Evolutionary conservation across 2,888 invertebrate genomes (phyloP), one percentile per base, ranked within the genome.

Genomic region (Eustalomyia histrio): DNA sequence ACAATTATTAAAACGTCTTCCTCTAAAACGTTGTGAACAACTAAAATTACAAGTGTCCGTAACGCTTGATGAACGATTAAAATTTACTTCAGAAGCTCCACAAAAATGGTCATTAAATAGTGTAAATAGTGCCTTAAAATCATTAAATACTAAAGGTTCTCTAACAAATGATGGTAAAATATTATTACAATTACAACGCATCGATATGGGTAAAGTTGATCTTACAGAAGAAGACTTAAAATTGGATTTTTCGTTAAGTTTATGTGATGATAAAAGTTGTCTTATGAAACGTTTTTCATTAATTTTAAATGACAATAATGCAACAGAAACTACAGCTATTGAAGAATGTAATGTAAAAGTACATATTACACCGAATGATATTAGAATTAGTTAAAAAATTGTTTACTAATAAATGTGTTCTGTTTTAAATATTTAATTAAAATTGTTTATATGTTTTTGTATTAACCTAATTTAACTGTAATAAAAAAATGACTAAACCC

Each of bases 81-180:
- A 92, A 84, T 89, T 93, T 52, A 92, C 92, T 8, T 83, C 88
- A 3, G 92, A 91, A 57, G 93, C 93, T 0, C 92, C 93, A 2
- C 93, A 94, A 85, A 92, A 88, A 79, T 94, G 93, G 93, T 84
- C 60, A 0, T 18, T 87, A 7, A 85, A 84, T 69, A 73, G 83
- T 21, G 73, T 82, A 2, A 83, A 82, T 74, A 84, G 83, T 5
- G 65, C 82, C 0, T 71, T 88, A 53, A 72, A 83, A 53, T 65
- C 86, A 0, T 75, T 79, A 14, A 69, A 82, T 29, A 79, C 82
- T 29, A 61, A 76, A 6, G 87, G 88, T 21, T 61, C 55, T 47
- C 18, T 87, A 60, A 71, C 71, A 8, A 14, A 21, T 4, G 83
- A 87, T 33, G 89, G 88, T 5, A 83, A 69, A 53, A 83, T 84